These are phyloP conservation scores for Hecatera dysodea DNA, from an alignment of 2,888 invertebrate species.

Conservation along the genomic window DNA sequence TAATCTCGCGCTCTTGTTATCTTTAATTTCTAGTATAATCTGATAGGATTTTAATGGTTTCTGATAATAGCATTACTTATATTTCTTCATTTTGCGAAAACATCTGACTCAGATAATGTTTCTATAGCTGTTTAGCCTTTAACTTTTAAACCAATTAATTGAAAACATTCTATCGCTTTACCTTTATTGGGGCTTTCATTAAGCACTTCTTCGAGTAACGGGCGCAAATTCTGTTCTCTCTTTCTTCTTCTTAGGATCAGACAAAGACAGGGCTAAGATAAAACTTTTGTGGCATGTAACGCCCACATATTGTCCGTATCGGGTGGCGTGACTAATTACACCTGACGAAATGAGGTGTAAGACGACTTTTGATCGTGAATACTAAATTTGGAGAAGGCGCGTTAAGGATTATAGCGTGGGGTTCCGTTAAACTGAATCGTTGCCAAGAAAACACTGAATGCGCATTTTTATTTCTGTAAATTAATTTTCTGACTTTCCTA, in stretches of 20 bases:
- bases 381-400: slow-evolving; percentile 54
- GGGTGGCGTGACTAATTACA: slow-evolving; percentile 74
- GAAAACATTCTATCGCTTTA: slow-evolving; percentile 51
- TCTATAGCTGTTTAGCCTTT: too few species aligned
- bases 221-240: slow-evolving; percentile 69
- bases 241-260: slow-evolving; percentile 49
- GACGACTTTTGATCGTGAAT: slow-evolving; percentile 40
- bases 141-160: slow-evolving; percentile 37
- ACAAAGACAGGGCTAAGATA: slow-evolving; percentile 59
- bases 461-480: not conserved
- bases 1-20: not conserved
- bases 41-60: slow-evolving; percentile 27
- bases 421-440: slow-evolving; percentile 29
- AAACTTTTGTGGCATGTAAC: slow-evolving; percentile 55
- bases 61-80: slow-evolving; percentile 23
- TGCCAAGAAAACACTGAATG: slow-evolving; percentile 19
- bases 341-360: slow-evolving; percentile 66
- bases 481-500: not conserved
- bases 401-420: slow-evolving; percentile 45
- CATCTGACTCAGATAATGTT: not conserved
- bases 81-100: not conserved
- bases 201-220: slow-evolving; percentile 64
- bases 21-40: slow-evolving; percentile 31
- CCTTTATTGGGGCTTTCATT: slow-evolving; percentile 70
- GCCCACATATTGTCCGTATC: slow-evolving; percentile 68